Conservation (phyloP, 1,140 invertebrate genomes). For the Drosophila rhopaloa region DNA sequence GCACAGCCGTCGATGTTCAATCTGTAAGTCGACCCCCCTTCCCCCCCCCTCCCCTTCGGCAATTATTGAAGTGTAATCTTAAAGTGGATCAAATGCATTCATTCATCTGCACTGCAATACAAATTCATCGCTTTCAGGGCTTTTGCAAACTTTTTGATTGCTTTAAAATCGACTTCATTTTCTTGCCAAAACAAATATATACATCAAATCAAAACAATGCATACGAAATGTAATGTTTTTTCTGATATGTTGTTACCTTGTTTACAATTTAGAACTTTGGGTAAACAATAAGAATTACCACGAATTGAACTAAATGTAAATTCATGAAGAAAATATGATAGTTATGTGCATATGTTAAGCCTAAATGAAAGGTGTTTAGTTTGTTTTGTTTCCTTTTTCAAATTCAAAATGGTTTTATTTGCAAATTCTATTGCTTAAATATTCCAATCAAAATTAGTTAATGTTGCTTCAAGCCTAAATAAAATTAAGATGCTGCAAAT, state of each 20-base stretch:
- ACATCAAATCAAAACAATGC: background rate
- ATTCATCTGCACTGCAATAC: background rate
- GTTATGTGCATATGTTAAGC: no score
- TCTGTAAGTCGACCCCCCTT: background rate
- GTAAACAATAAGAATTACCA: background rate
- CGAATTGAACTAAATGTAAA: no score
- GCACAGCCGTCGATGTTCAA: background rate
- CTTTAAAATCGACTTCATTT: background rate
- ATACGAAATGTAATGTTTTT: background rate
- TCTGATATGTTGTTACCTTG: background rate
- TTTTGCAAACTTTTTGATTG: background rate
- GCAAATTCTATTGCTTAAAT: no score
- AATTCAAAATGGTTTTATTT: no score
- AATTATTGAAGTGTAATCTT: background rate
- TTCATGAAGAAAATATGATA: no score
- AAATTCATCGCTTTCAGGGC: background rate
- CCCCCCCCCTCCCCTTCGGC: no score
- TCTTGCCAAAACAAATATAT: no score
- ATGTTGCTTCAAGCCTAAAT: no score
- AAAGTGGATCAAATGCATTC: conserved; percentile 1
- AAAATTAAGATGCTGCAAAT: no score
- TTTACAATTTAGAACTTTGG: background rate
- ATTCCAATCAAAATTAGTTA: no score
- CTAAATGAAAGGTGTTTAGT: no score
- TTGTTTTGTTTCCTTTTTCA: no score